Conservation (phyloP, 2,113 vertebrate species). For the Zingel zingel region DNA sequence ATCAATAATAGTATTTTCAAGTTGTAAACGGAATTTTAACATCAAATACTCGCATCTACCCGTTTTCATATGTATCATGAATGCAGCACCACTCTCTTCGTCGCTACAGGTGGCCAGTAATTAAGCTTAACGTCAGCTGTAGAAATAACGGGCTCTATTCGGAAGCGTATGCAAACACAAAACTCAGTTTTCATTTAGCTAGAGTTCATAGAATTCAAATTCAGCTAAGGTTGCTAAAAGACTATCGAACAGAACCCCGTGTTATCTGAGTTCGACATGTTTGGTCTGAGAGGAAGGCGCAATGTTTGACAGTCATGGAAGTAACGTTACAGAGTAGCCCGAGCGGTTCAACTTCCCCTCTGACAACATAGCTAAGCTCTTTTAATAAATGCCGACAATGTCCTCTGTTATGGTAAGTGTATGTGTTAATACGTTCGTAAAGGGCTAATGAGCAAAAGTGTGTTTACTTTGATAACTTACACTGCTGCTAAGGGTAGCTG, state of each 20-base stretch:
- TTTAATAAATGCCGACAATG: slow-evolving; percentile 54
- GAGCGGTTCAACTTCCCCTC: slow-evolving; percentile 17
- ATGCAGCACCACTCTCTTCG: slow-evolving; percentile 21
- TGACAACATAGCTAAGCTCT: neutral
- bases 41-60: accelerated
- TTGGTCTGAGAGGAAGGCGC: slow-evolving; percentile 67
- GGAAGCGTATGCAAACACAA: neutral
- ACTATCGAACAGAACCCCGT: neutral
- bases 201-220: accelerated
- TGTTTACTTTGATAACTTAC: neutral
- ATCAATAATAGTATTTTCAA: neutral
- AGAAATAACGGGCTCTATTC: neutral
- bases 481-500: slow-evolving; percentile 10
- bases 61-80: neutral
- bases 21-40: neutral
- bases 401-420: slow-evolving; percentile 82
- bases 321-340: slow-evolving; percentile 4
- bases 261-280: slow-evolving; percentile 62
- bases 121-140: neutral
- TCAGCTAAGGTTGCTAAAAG: neutral
- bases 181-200: neutral
- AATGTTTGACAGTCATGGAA: slow-evolving; percentile 68
- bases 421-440: neutral
- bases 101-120: neutral
- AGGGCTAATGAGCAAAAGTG: accelerated